Base-by-base conservation (phyloP, 2,113 vertebrate genomes). In the Struthio camelus region DNA sequence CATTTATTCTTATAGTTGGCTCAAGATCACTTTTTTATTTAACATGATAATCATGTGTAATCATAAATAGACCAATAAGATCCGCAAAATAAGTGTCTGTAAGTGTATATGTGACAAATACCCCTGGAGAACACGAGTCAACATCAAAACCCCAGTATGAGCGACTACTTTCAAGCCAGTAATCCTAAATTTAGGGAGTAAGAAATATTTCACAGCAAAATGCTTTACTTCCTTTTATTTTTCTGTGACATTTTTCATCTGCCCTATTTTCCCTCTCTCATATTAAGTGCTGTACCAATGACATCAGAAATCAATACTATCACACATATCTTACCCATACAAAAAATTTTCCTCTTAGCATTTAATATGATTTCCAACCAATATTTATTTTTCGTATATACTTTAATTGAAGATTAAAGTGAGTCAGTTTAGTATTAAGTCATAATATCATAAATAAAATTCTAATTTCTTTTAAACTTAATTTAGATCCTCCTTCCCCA, bases 401-500 rank as follows among this genome's bases (percentile, higher is more conserved):
- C 81, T 83, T 77, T 0, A 12, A 89, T 59, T 36, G 34, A 48
- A 88, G 24, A 18, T 62, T 92, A 59, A 83, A 67, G 14, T 16
- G 15, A 91, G 15, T 36, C 66, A 28, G 13, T 58, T 88, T 64
- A 62, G 78, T 80, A 86, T 67, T 70, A 73, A 80, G 42, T 59
- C 10, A 24, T 54, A 87, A 64, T 82, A 48, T 22, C 12, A 56
- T 77, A 93, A 92, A 91, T 81, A 32, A 3, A 88, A 66, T 87
- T 92, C n/a, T 89, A 6, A 66, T 96, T 87, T 86, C 1, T 92
- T 87, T 97, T 92, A 89, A 80, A 42, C 15, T 84, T 59, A 78
- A 64, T 89, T 80, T 81, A 81, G 54, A 66, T 50, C 80, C 32
- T 71, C 14, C 5, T 8, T 8, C 64, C n/a, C 72, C 61, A 70